Conservation (phyloP, 2,113 vertebrate genomes). For the Boulengerochromis microlepis region DNA sequence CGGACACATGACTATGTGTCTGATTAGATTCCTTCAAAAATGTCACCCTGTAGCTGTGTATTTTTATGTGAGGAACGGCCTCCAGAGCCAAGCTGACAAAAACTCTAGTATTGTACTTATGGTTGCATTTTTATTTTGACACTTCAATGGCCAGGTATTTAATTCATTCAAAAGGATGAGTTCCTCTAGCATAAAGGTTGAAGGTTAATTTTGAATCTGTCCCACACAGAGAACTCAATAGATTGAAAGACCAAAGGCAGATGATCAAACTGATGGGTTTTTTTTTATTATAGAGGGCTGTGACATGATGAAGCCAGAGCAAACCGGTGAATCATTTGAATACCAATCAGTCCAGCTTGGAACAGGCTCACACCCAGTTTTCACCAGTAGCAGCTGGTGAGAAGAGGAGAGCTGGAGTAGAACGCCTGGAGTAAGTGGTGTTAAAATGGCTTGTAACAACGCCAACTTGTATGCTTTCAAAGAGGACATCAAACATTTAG, state of each 20-base stretch:
- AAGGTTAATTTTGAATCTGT: slow-evolving; percentile 6
- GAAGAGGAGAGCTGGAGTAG: background rate
- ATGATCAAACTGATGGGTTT: background rate
- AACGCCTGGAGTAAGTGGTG: background rate
- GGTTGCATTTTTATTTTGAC: background rate
- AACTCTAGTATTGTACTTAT: background rate
- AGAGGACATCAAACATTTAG: slow-evolving; percentile 15
- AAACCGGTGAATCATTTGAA: background rate
- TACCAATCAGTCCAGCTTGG: background rate
- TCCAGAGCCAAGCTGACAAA: background rate
- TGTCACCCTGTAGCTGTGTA: background rate
- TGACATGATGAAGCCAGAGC: background rate
- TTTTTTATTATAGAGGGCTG: background rate
- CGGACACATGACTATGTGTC: background rate
- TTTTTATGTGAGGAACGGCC: background rate
- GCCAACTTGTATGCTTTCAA: background rate
- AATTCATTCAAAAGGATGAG: background rate
- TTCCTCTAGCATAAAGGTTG: background rate
- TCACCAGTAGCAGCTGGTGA: background rate
- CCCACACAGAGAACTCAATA: background rate
- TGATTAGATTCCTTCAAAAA: slow-evolving; percentile 28
- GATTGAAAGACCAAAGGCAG: background rate
- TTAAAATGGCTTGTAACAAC: background rate
- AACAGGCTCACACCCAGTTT: background rate
- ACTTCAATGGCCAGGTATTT: background rate